A percentile compares a stretch with the other conserved stretches of the same genome.
Evolutionary conservation across 2,797 vertebrate genomes (phyloP).

Genomic region (Sebastes cheni): DNA sequence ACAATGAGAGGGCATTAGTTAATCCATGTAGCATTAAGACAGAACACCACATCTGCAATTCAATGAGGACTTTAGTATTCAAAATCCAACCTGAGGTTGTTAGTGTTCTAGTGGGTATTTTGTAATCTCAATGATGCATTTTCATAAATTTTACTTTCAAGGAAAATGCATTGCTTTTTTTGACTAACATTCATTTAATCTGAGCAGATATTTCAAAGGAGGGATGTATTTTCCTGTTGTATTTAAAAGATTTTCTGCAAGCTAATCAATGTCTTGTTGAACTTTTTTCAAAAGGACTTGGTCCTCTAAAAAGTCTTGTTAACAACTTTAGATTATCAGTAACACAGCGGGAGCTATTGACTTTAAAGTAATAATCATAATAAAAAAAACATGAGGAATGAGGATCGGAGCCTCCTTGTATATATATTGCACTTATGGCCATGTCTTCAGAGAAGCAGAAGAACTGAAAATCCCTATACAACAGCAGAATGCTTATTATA

Average conservation of each 20-base stretch:
- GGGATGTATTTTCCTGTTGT: background rate
- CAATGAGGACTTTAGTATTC: background rate
- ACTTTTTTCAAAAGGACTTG: background rate
- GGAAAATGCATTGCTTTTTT: background rate
- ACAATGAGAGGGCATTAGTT: slow-evolving; percentile 37
- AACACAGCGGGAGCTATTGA: slow-evolving; percentile 28
- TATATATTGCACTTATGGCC: background rate
- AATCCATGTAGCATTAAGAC: slow-evolving; percentile 22
- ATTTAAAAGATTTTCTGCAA: background rate
- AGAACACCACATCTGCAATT: slow-evolving; percentile 10
- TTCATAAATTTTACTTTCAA: background rate
- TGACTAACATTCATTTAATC: background rate
- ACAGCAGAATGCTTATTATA: slow-evolving; percentile 1
- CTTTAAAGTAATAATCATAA: slow-evolving; percentile 13
- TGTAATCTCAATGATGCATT: background rate
- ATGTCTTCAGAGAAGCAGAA: background rate
- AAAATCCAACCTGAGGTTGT: background rate
- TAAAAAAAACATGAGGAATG: slow-evolving; percentile 11
- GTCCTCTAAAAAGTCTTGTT: background rate
- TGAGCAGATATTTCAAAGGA: background rate
- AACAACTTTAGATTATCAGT: slow-evolving; percentile 8
- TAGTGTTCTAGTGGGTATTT: background rate
- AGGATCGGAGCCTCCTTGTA: background rate
- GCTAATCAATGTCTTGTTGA: background rate
- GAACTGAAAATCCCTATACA: slow-evolving; percentile 7